phyloP scores from a whole-genome alignment of 2,113 vertebrate species.

The Lethenteron camtschaticum region DNA sequence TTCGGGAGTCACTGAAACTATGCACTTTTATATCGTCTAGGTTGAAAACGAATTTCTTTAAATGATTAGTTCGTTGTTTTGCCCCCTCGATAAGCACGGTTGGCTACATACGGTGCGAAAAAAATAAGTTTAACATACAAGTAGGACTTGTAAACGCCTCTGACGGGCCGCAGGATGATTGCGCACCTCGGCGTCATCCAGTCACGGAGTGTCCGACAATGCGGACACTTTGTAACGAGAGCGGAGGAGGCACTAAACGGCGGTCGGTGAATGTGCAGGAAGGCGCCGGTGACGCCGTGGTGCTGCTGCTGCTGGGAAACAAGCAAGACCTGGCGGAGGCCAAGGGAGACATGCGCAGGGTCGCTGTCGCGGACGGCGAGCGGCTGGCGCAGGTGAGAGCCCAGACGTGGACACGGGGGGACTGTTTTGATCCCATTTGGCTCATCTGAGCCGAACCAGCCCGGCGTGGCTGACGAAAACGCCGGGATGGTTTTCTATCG shows the following conservation, averaged over 20 bases:
- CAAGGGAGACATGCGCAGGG: conserved; percentile 12
- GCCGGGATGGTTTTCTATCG: neutral
- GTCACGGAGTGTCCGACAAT: neutral
- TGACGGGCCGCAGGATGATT: neutral
- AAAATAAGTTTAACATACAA: neutral
- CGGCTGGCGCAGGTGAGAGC: conserved; percentile 28
- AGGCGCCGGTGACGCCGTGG: conserved; percentile 26
- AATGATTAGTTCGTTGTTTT: neutral
- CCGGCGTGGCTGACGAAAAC: neutral
- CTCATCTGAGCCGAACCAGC: conserved; percentile 1
- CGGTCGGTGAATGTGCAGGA: conserved; percentile 20
- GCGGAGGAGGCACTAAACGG: conserved; percentile 8
- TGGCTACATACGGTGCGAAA: neutral
- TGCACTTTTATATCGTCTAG: too few species aligned
- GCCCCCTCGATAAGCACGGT: neutral
- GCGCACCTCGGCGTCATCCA: neutral
- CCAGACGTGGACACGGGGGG: neutral
- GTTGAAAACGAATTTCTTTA: too few species aligned
- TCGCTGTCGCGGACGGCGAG: conserved; percentile 26
- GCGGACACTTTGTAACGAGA: neutral
- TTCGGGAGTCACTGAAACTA: too few species aligned
- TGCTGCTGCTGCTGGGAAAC: conserved; percentile 43
- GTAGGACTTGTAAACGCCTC: neutral
- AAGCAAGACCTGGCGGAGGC: conserved; percentile 25
- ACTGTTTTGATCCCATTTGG: neutral